These are phyloP conservation scores for Lanistes nyassanus DNA, from an alignment of 1,140 invertebrate genomes.

Conservation along the genomic window DNA sequence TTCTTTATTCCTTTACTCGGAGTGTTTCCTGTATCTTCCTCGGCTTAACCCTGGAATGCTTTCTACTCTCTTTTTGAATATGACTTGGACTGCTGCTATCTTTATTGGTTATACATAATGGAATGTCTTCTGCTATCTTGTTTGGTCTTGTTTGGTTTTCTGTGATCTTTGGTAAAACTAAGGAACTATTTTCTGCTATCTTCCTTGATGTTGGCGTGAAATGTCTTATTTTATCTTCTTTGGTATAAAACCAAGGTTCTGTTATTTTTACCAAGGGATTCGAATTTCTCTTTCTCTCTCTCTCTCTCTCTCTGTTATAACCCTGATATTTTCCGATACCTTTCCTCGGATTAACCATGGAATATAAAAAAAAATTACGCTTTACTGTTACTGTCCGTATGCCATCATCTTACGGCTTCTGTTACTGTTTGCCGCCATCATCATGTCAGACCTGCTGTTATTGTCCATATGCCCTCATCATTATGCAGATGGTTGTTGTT, in stretches of 20 bases:
- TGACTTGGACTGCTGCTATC: too few relatives aligned
- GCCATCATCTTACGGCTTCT: neutral
- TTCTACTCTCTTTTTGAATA: too few relatives aligned
- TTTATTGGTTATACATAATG: neutral
- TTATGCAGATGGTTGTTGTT: too few relatives aligned
- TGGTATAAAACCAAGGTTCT: neutral
- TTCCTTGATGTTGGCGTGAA: too few relatives aligned
- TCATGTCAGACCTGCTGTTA: neutral
- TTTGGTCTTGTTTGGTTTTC: too few relatives aligned
- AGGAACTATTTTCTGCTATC: too few relatives aligned
- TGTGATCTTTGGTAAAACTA: too few relatives aligned
- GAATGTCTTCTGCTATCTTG: neutral
- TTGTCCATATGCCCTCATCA: neutral
- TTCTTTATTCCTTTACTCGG: too few relatives aligned
- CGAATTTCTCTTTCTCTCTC: constrained; percentile 4
- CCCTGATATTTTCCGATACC: neutral
- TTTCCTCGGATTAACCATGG: neutral
- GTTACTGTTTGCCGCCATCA: neutral
- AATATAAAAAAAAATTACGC: too few relatives aligned
- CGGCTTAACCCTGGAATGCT: too few relatives aligned
- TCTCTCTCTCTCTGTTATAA: neutral
- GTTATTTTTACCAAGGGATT: neutral
- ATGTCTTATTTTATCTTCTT: too few relatives aligned
- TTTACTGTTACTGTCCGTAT: neutral
- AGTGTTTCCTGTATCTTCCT: too few relatives aligned